Evolutionary conservation across 2,113 vertebrate genomes (phyloP).

Genomic region (Gambusia holbrooki): DNA sequence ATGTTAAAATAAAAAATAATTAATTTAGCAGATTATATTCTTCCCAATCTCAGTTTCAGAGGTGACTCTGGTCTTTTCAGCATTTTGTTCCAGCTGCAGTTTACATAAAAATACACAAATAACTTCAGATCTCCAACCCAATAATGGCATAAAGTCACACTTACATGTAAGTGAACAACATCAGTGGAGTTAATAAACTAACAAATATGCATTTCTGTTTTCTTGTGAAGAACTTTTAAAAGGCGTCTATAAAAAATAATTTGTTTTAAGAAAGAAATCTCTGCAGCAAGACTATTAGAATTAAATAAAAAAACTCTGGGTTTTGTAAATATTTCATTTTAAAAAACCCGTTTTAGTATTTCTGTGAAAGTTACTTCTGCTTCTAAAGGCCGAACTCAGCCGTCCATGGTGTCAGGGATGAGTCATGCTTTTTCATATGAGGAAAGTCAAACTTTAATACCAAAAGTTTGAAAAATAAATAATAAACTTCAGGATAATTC

Average conservation of each 20-base stretch:
- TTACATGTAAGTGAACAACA: no score
- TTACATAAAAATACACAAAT: no score
- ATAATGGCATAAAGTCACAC: no score
- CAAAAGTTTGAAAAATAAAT: constrained; percentile 36
- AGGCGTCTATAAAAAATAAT: neutral
- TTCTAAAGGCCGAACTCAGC: neutral
- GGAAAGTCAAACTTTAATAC: constrained; percentile 19
- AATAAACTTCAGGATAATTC: constrained; percentile 27
- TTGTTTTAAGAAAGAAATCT: neutral
- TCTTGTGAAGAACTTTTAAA: neutral
- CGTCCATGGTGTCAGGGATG: neutral
- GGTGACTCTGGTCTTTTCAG: no score
- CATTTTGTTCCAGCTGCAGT: no score
- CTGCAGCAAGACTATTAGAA: neutral
- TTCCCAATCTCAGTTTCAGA: no score
- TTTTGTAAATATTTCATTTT: neutral
- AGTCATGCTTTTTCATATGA: neutral
- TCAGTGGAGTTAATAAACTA: no score
- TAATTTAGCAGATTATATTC: no score
- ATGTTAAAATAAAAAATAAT: no score
- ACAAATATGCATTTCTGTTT: no score
- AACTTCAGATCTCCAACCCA: no score
- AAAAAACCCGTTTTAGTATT: neutral
- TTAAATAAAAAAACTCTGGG: neutral
- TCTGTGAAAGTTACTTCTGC: neutral